These are phyloP conservation scores for Neria commutata DNA, from an alignment of 2,888 invertebrate species.

Conservation along the genomic window DNA sequence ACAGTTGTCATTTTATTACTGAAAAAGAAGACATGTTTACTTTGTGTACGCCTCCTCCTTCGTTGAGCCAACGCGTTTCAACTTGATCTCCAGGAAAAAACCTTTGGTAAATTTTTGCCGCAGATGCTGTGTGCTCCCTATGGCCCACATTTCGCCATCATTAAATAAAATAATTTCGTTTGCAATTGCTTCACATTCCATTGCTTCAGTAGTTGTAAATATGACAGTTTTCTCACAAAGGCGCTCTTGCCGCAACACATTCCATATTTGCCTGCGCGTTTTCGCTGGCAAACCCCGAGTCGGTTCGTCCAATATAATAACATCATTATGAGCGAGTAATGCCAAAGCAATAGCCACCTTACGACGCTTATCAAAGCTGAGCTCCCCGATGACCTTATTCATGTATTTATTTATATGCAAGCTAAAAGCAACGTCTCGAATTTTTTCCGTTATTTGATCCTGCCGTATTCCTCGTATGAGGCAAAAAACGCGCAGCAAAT, in stretches of 20 bases:
- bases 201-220: slow-evolving; percentile 81
- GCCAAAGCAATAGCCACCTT: slow-evolving; percentile 76
- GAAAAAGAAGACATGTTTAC: slow-evolving; percentile 29
- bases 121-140: slow-evolving; percentile 75
- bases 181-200: slow-evolving; percentile 81
- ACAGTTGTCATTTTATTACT: not conserved
- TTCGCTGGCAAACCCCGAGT: slow-evolving; percentile 69
- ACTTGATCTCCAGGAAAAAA: slow-evolving; percentile 50
- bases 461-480: slow-evolving; percentile 67
- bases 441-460: slow-evolving; percentile 44
- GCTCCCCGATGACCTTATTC: slow-evolving; percentile 66
- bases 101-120: slow-evolving; percentile 73
- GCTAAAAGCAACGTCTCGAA: slow-evolving; percentile 63
- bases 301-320: slow-evolving; percentile 72
- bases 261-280: slow-evolving; percentile 80
- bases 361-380: slow-evolving; percentile 73
- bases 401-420: slow-evolving; percentile 68
- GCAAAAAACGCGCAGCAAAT: slow-evolving; percentile 70
- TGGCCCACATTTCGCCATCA: slow-evolving; percentile 73
- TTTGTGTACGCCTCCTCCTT: slow-evolving; percentile 40
- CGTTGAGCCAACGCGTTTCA: slow-evolving; percentile 42
- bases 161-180: slow-evolving; percentile 79
- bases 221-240: slow-evolving; percentile 75
- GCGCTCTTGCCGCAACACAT: slow-evolving; percentile 70
- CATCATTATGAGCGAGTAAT: slow-evolving; percentile 69